Percentiles rank a stretch among this genome's conserved stretches.
phyloP scores from a whole-genome alignment of 2,797 vertebrate genomes.

The Tokudaia muenninki region DNA sequence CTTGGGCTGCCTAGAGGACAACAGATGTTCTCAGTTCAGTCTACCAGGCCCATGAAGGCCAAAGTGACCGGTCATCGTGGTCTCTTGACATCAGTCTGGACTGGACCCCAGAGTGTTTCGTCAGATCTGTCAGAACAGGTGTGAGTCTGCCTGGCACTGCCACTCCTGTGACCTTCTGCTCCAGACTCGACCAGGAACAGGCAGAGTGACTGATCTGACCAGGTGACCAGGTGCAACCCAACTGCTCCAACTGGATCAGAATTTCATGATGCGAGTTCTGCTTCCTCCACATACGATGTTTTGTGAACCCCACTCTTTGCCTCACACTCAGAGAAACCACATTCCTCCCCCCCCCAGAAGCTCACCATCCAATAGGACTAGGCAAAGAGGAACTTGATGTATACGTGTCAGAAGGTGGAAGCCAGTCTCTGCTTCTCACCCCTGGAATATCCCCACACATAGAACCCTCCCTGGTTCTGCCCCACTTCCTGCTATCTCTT shows the following conservation, averaged over 20 bases:
- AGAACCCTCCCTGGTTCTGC: not conserved
- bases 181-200: not conserved
- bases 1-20: not conserved
- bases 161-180: rapidly evolving
- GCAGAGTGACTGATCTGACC: not conserved
- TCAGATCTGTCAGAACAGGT: not conserved
- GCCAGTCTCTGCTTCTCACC: not conserved
- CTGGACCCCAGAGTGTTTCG: not conserved
- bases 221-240: not conserved
- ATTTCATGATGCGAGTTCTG: not conserved
- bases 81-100: not conserved
- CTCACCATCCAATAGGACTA: not conserved
- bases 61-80: not conserved
- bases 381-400: not conserved
- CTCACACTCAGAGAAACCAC: not conserved
- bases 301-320: not conserved
- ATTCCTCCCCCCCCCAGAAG: not conserved
- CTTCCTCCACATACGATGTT: not conserved
- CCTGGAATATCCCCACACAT: not conserved
- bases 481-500: not conserved
- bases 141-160: rapidly evolving
- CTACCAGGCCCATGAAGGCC: not conserved
- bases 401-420: not conserved
- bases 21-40: rapidly evolving
- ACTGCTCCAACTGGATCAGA: not conserved